Conservation (phyloP, 2,888 invertebrate genomes). For the Tanypteryx hageni region DNA sequence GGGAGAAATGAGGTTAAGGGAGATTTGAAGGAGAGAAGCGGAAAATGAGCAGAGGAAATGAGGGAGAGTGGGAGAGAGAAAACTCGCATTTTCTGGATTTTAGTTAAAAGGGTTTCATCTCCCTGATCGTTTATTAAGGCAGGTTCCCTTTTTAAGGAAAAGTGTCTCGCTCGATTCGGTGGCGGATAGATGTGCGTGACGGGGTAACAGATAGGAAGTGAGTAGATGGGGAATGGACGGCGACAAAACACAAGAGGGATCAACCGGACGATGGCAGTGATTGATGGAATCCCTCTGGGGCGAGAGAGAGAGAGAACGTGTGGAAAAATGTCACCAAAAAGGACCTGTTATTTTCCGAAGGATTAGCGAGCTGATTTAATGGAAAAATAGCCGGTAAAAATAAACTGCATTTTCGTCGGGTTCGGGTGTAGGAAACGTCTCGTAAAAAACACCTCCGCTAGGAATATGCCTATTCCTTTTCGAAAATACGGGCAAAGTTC, state of each 20-base stretch:
- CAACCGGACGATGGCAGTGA: background rate
- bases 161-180: background rate
- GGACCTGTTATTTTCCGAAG: background rate
- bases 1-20: background rate
- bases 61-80: background rate
- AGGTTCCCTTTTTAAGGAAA: background rate
- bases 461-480: background rate
- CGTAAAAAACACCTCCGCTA: background rate
- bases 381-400: background rate
- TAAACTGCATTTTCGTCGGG: background rate
- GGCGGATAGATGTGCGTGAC: background rate
- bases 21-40: background rate
- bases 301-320: background rate
- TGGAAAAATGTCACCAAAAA: background rate
- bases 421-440: background rate
- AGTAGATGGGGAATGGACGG: background rate
- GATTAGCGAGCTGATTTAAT: constrained; percentile 8
- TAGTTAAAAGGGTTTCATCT: background rate
- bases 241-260: background rate
- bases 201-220: too few relatives aligned
- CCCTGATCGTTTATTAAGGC: background rate
- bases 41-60: background rate
- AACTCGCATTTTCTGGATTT: background rate
- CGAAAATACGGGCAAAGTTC: background rate
- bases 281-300: background rate